Conservation (phyloP, 2,888 invertebrate genomes). For the Muschampia plurimacula region DNA sequence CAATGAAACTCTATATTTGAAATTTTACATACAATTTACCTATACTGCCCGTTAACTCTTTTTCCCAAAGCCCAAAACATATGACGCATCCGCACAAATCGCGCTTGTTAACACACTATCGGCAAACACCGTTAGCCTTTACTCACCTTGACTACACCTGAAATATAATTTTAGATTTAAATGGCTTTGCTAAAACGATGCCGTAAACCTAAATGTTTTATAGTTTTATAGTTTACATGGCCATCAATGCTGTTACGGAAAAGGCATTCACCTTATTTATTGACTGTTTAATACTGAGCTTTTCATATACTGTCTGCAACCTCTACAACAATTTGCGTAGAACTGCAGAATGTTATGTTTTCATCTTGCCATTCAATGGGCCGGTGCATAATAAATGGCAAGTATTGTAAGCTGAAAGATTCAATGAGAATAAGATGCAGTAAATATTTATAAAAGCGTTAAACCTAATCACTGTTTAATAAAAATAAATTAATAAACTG, state of each 20-base stretch:
- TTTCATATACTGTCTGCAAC: slow-evolving; percentile 15
- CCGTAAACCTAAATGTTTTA: slow-evolving; percentile 38
- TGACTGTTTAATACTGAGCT: slow-evolving; percentile 22
- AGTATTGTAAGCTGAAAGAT: background rate
- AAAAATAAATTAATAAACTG: no score
- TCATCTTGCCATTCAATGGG: background rate
- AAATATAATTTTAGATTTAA: slow-evolving; percentile 37
- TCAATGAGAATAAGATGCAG: background rate
- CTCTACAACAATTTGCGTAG: slow-evolving; percentile 8
- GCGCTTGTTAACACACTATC: slow-evolving; percentile 15
- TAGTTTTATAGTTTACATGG: slow-evolving; percentile 36
- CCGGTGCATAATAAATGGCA: slow-evolving; percentile 4
- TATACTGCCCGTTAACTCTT: background rate
- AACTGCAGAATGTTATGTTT: slow-evolving; percentile 9
- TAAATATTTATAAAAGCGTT: no score
- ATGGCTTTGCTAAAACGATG: slow-evolving; percentile 39
- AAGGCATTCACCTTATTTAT: slow-evolving; percentile 35
- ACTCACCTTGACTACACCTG: slow-evolving; percentile 35
- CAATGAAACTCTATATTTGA: background rate
- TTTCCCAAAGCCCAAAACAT: background rate
- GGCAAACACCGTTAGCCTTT: slow-evolving; percentile 25
- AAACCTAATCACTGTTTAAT: no score
- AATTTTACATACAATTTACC: background rate
- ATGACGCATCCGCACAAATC: slow-evolving; percentile 20
- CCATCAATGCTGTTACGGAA: slow-evolving; percentile 33